These are phyloP conservation scores for Metopolophium dirhodum DNA, from an alignment of 1,140 invertebrate genomes.

Conservation along the genomic window DNA sequence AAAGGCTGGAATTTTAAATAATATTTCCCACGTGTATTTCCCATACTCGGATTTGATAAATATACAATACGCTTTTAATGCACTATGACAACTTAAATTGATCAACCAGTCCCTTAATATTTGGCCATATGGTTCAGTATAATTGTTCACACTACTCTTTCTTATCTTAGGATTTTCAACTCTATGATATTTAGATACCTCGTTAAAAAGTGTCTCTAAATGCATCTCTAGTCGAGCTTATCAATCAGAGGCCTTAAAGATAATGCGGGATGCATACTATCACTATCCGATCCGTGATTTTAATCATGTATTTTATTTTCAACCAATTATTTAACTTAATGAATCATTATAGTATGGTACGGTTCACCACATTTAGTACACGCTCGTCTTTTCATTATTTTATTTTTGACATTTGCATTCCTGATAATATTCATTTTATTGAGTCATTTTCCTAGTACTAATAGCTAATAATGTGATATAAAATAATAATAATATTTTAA, in stretches of 20 bases:
- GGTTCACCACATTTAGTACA: neutral
- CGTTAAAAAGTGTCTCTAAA: neutral
- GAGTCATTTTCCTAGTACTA: neutral
- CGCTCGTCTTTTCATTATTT: neutral
- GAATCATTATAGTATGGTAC: neutral
- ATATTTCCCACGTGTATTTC: neutral
- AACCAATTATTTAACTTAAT: neutral
- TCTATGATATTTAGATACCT: neutral
- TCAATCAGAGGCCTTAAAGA: neutral
- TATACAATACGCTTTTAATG: neutral
- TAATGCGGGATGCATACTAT: neutral
- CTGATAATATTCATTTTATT: neutral
- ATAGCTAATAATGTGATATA: neutral
- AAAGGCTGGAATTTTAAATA: neutral
- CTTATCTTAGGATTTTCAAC: neutral
- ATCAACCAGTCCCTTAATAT: neutral
- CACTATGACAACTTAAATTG: neutral
- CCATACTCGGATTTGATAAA: neutral
- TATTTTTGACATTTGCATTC: neutral
- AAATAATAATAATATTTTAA: neutral
- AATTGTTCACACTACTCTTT: neutral
- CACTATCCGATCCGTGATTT: neutral
- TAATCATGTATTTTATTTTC: neutral
- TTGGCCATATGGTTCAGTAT: neutral
- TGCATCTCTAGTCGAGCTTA: neutral